A percentile compares a stretch with the other conserved stretches of the same genome.
These are phyloP conservation scores for Orchesella flavescens DNA, from an alignment of 2,888 invertebrate genomes.

Conservation along the genomic window DNA sequence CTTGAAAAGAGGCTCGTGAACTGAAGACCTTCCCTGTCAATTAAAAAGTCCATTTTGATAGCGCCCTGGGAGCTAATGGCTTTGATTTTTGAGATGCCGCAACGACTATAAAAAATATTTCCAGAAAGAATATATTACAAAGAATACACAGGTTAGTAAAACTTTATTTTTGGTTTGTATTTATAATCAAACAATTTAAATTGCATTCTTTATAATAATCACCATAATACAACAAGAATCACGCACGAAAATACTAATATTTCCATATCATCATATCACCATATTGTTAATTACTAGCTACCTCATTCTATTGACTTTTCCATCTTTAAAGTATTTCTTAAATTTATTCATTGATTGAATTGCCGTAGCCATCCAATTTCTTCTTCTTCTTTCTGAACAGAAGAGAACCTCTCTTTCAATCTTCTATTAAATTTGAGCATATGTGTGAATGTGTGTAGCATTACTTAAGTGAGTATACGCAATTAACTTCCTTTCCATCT, in stretches of 20 bases:
- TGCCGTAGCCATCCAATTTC: no score
- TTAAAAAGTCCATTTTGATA: constrained; percentile 48
- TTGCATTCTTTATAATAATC: no score
- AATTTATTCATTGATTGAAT: no score
- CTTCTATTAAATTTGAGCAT: neutral
- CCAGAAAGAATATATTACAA: neutral
- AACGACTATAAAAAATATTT: neutral
- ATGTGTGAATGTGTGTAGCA: neutral
- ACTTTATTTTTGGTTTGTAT: neutral
- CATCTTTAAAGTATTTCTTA: no score
- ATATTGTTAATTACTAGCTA: no score
- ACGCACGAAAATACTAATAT: neutral
- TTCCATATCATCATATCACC: no score
- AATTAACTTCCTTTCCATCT: no score
- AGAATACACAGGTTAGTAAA: neutral
- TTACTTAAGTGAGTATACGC: no score
- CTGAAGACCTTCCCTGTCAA: constrained; percentile 48
- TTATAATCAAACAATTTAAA: neutral
- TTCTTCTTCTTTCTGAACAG: no score
- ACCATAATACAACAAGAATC: neutral
- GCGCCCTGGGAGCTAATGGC: neutral
- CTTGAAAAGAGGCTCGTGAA: constrained; percentile 38
- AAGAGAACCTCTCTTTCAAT: neutral
- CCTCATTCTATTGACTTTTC: no score
- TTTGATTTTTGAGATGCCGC: constrained; percentile 2